Evolutionary conservation across 1,140 invertebrate genomes (phyloP), one percentile per base, ranked within the genome.

Genomic region (Zaprionus nigranus): DNA sequence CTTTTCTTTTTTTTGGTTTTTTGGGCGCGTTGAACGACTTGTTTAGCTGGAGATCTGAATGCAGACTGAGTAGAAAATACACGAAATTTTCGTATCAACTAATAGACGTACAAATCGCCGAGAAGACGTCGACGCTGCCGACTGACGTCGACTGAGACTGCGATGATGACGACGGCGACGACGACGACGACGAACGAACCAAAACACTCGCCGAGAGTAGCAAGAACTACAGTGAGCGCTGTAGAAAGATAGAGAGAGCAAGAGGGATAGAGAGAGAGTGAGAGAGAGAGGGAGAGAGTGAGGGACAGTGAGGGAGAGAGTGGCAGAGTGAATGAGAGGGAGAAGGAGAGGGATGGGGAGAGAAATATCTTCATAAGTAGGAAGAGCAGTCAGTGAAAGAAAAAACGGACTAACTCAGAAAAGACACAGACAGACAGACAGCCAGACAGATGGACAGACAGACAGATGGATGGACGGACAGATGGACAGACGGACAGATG

Each of bases 61-160:
- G 79, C 84, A 88, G 84, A 87, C 84, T 87, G 84, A 87, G 71
- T 73, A 76, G 84, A 88, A 87, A 85, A 88, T 65, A 88, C 63
- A 87, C 81, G 78, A 87, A 87, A 84, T 72, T 74, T 81, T 84
- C 78, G 68, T 81, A 84, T 84, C 82, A 83, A 79, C 81, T 79
- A 82, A 74, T 77, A 73, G 69, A 76, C 70, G 26, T 72, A 79
- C 59, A 79, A 76, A 77, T 73, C 64, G 77, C 57, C 58, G 68
- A 80, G 78, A 61, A 75, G 74, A 40, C 67, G 40, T 46, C 40
- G 67, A 63, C 59, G 54, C 15, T 53, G 53, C 38, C 53, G 60
- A 9, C 60, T 40, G 40, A 30, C 77, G 34, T 61, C 58, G 38
- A 53, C 24, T 38, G 36, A 20, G 59, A 38, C 30, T 51, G 38